phyloP scores from a whole-genome alignment of 2,113 vertebrate genomes.

The Pyrgilauda ruficollis region DNA sequence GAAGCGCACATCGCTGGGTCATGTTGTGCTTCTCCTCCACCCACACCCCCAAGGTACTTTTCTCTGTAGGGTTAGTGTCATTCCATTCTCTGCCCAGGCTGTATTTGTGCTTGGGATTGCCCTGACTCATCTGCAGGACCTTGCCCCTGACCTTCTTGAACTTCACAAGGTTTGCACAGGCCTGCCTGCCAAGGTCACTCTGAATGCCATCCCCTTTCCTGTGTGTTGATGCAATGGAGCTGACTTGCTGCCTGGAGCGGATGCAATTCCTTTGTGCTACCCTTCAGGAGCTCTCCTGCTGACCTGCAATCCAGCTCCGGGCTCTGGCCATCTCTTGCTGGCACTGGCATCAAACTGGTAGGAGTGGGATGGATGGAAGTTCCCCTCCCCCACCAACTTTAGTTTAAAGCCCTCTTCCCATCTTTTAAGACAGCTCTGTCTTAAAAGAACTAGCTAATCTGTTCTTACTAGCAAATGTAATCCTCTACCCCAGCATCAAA shows the following conservation, averaged over 20 bases:
- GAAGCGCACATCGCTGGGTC: neutral
- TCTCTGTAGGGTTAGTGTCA: neutral
- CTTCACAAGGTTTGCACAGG: neutral
- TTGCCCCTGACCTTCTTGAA: neutral
- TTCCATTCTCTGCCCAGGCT: neutral
- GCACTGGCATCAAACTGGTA: neutral
- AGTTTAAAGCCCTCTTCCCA: neutral
- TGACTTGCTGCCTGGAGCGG: neutral
- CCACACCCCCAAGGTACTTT: neutral
- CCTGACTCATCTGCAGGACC: neutral
- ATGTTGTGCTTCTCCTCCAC: neutral
- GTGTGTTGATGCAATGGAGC: rapidly evolving
- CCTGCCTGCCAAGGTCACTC: neutral
- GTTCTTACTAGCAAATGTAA: slow-evolving; percentile 40
- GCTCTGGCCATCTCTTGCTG: neutral
- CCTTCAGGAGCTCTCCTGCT: neutral
- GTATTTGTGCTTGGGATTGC: neutral
- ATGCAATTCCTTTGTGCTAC: neutral
- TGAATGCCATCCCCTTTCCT: neutral
- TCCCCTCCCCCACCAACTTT: neutral
- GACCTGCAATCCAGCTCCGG: neutral
- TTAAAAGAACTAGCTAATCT: neutral
- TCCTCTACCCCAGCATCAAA: slow-evolving; percentile 2
- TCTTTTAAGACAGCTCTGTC: slow-evolving; percentile 9
- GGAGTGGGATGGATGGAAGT: neutral